Percentiles rank a stretch among this genome's conserved stretches.
Evolutionary conservation across 2,113 vertebrate species (phyloP).

Genomic region (Sardina pilchardus): DNA sequence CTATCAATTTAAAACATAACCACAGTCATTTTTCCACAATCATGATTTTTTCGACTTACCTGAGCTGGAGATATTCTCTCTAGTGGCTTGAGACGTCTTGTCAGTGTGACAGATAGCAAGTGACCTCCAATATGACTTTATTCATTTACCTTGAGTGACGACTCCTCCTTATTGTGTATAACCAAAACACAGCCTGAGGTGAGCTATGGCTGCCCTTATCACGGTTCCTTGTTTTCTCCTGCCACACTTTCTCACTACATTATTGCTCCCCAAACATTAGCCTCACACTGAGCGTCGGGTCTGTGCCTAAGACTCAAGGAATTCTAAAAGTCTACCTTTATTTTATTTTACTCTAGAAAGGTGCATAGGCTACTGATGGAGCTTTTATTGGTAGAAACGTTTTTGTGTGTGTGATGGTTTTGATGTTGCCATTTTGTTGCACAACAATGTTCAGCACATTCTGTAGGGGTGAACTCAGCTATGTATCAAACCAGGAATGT

Average conservation of each 20-base stretch:
- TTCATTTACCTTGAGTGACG: constrained; percentile 43
- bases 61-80: constrained; percentile 28
- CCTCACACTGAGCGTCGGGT: not conserved
- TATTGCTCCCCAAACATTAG: constrained; percentile 45
- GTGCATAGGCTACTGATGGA: not conserved
- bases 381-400: not conserved
- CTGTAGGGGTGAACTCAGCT: not conserved
- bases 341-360: not conserved
- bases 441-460: not conserved
- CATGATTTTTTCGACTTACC: constrained; percentile 21
- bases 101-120: constrained; percentile 21
- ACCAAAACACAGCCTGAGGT: constrained; percentile 32
- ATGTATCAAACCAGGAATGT: not conserved
- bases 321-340: too few relatives aligned
- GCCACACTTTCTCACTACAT: not conserved
- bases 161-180: constrained; percentile 54
- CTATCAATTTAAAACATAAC: not conserved
- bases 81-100: constrained; percentile 21
- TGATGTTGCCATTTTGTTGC: not conserved
- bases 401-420: not conserved
- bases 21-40: not conserved
- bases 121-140: not conserved
- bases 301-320: constrained; percentile 36
- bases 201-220: not conserved
- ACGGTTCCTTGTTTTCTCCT: constrained; percentile 22